Conservation (phyloP, 2,888 invertebrate species). For the Synergus gifuensis region DNA sequence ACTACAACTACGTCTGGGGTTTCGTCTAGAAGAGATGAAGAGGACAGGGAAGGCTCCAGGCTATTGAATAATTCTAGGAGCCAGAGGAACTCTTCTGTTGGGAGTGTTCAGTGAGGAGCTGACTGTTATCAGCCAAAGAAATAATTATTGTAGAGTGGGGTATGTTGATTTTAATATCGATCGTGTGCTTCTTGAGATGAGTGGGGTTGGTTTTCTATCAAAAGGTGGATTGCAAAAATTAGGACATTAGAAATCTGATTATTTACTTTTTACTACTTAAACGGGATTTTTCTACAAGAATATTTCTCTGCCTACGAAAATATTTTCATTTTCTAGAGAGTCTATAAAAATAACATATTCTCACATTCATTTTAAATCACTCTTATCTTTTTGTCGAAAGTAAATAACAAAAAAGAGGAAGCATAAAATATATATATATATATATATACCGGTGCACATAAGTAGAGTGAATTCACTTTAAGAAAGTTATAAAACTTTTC, state of each 20-base stretch:
- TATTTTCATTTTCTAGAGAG: too few relatives aligned
- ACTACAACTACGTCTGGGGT: constrained; percentile 47
- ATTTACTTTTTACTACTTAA: neutral
- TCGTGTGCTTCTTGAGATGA: neutral
- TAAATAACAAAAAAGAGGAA: neutral
- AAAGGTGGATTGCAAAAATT: neutral
- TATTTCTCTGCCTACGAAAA: too few relatives aligned
- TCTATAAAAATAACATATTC: neutral
- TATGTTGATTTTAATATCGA: neutral
- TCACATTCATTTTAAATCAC: neutral
- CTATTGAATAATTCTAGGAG: constrained; percentile 37
- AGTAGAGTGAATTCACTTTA: neutral
- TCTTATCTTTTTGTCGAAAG: neutral
- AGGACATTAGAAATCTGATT: neutral
- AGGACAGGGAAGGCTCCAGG: constrained; percentile 47
- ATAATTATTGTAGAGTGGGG: neutral
- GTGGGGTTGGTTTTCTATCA: neutral
- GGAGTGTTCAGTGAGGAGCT: constrained; percentile 60
- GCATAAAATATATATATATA: neutral
- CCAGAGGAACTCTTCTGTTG: constrained; percentile 58
- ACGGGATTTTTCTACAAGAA: too few relatives aligned
- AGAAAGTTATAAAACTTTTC: neutral
- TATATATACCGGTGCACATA: neutral
- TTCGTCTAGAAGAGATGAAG: constrained; percentile 53
- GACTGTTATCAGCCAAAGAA: neutral